Evolutionary conservation across 1,140 invertebrate species (phyloP).

Genomic region (Leptopilina boulardi): DNA sequence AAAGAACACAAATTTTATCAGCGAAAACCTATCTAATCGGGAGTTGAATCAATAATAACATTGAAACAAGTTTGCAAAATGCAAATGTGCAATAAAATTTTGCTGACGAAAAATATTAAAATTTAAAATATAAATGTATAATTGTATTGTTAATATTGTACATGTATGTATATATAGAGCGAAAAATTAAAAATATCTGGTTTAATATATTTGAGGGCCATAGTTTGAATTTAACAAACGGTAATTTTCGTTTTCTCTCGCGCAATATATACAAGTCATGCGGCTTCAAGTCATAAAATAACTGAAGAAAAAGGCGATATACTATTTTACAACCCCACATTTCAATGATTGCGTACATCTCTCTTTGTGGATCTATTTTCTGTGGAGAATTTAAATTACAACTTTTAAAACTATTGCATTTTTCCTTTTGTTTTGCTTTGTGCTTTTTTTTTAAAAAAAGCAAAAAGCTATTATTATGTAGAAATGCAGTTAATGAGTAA

Average conservation of each 20-base stretch:
- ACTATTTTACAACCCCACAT: slow-evolving; percentile 3
- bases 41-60: too few relatives aligned
- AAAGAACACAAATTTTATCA: too few relatives aligned
- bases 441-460: too few relatives aligned
- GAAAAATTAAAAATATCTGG: not conserved
- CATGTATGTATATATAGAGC: not conserved
- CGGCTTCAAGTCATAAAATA: not conserved
- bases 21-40: too few relatives aligned
- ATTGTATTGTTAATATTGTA: not conserved
- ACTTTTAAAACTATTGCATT: not conserved
- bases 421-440: too few relatives aligned
- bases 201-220: not conserved
- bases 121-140: too few relatives aligned
- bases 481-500: not conserved
- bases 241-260: not conserved
- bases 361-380: not conserved
- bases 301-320: not conserved
- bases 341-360: not conserved
- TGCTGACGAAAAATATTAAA: not conserved
- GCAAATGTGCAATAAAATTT: not conserved
- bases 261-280: not conserved
- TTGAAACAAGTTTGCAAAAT: not conserved
- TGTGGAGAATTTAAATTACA: not conserved
- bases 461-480: not conserved
- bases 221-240: not conserved